These are phyloP conservation scores for Notolabrus celidotus DNA, from an alignment of 2,797 vertebrate species.

Conservation along the genomic window DNA sequence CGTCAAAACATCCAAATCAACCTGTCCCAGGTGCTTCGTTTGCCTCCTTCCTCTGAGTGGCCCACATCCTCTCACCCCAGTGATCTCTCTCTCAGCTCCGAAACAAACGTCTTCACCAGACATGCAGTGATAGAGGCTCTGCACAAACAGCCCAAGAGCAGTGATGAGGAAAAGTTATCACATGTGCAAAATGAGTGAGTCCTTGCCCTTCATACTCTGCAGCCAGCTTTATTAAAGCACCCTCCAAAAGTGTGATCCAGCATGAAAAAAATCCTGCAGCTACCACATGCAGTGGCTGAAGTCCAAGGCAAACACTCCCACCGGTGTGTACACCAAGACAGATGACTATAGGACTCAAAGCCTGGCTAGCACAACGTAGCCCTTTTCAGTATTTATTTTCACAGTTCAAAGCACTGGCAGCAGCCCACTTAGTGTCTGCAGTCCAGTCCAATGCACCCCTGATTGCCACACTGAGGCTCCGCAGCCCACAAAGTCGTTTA, in stretches of 20 bases:
- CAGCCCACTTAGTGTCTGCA: conserved; percentile 85
- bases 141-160: conserved; percentile 37
- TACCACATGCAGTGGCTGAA: conserved; percentile 92
- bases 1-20: conserved; percentile 71
- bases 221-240: conserved; percentile 85
- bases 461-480: conserved; percentile 87
- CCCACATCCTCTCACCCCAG: conserved; percentile 73
- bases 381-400: conserved; percentile 93
- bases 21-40: conserved; percentile 75
- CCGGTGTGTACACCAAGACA: conserved; percentile 89
- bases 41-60: conserved; percentile 71
- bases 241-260: conserved; percentile 85
- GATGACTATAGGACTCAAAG: conserved; percentile 85
- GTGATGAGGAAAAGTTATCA: conserved; percentile 59
- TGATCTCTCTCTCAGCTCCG: conserved; percentile 61
- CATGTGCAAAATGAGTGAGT: conserved; percentile 73
- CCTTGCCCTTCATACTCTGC: conserved; percentile 51
- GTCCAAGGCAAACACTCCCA: conserved; percentile 93
- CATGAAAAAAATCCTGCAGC: conserved; percentile 79
- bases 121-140: conserved; percentile 44
- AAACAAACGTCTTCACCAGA: conserved; percentile 71
- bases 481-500: conserved; percentile 79
- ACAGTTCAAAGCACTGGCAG: conserved; percentile 94
- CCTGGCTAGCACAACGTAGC: conserved; percentile 87
- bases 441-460: conserved; percentile 82